Conservation (phyloP, 2,113 vertebrate genomes). For the Gobius niger region DNA sequence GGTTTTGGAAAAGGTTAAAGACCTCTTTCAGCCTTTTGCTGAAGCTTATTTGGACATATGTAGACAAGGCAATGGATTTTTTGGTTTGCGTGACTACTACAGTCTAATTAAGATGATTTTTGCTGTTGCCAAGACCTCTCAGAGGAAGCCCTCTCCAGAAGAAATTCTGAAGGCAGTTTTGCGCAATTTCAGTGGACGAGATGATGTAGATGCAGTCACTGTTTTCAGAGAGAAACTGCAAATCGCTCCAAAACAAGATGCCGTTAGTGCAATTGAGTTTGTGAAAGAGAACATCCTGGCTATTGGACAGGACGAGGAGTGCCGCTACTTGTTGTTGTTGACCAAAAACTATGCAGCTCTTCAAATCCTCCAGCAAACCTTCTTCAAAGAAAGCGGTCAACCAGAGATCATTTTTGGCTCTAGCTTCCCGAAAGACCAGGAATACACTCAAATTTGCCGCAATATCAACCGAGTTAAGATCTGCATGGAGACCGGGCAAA, state of each 20-base stretch:
- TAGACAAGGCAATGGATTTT: slow-evolving; percentile 87
- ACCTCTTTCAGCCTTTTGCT: slow-evolving; percentile 84
- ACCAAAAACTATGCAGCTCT: slow-evolving; percentile 92
- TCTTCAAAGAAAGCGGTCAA: slow-evolving; percentile 77
- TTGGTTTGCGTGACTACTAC: slow-evolving; percentile 95
- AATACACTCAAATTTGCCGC: slow-evolving; percentile 93
- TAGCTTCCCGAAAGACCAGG: slow-evolving; percentile 93
- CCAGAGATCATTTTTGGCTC: slow-evolving; percentile 97
- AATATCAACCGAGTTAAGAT: slow-evolving; percentile 95
- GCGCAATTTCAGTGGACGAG: slow-evolving; percentile 92
- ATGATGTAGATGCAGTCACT: slow-evolving; percentile 78
- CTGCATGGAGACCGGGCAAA: slow-evolving; percentile 95
- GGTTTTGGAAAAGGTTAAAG: slow-evolving; percentile 78
- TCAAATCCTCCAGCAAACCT: slow-evolving; percentile 87
- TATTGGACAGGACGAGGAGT: slow-evolving; percentile 82
- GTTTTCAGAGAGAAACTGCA: slow-evolving; percentile 76
- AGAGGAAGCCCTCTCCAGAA: slow-evolving; percentile 64
- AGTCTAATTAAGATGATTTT: slow-evolving; percentile 97
- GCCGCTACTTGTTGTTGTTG: slow-evolving; percentile 89
- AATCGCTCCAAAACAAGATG: slow-evolving; percentile 51
- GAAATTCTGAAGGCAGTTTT: slow-evolving; percentile 82
- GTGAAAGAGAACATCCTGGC: slow-evolving; percentile 83
- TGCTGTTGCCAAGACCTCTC: slow-evolving; percentile 74
- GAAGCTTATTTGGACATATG: slow-evolving; percentile 83
- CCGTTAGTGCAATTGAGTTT: slow-evolving; percentile 81